Percentiles rank a stretch among this genome's conserved stretches.
These are phyloP conservation scores for Oasisia sp. DNA, from an alignment of 2,888 invertebrate species.

Conservation along the genomic window DNA sequence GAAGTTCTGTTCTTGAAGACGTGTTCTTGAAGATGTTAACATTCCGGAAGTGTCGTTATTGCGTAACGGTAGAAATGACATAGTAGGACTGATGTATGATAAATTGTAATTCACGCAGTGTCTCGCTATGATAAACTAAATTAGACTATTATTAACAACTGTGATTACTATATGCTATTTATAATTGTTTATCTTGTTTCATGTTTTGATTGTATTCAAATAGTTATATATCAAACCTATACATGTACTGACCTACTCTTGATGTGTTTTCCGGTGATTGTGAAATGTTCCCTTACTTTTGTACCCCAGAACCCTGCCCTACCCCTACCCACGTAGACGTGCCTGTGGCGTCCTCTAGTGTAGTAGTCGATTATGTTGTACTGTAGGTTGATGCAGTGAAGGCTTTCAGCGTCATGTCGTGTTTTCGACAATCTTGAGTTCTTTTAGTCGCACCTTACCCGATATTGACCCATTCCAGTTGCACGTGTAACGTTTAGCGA, in stretches of 20 bases:
- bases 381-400: background rate
- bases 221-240: background rate
- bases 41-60: no score
- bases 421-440: background rate
- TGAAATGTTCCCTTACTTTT: background rate
- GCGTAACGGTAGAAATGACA: no score
- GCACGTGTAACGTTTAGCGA: no score
- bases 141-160: no score
- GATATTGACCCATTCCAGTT: background rate
- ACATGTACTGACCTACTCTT: background rate
- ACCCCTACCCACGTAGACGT: background rate
- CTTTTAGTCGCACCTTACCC: background rate
- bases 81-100: no score
- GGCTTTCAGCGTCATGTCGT: background rate
- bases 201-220: background rate
- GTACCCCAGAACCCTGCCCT: background rate
- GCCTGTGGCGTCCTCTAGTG: slow-evolving; percentile 4
- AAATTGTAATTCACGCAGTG: background rate
- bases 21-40: no score
- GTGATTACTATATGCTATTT: no score
- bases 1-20: no score
- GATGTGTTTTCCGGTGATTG: background rate
- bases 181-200: background rate
- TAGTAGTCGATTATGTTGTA: background rate
- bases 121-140: background rate